Conservation (phyloP, 37 sponge, comb jelly and placozoan genomes). For the Crambe crambe region DNA sequence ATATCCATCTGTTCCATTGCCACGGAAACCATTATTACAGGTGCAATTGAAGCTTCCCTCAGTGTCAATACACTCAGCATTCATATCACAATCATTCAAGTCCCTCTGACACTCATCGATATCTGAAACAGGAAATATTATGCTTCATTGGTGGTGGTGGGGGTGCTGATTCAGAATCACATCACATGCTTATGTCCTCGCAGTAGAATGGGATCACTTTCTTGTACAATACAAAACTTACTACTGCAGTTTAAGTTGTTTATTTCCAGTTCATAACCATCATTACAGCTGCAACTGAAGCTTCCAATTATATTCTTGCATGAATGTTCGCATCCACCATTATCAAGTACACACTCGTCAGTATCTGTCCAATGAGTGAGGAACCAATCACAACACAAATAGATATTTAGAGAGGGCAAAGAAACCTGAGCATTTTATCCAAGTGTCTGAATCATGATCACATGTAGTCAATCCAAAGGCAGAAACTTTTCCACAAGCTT, state of each 20-base stretch:
- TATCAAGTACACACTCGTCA: background rate
- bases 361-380: background rate
- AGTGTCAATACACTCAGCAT: conserved; percentile 15
- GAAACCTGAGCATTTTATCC: background rate
- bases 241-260: background rate
- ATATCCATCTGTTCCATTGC: conserved; percentile 3
- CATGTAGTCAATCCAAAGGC: background rate
- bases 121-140: background rate
- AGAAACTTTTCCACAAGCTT: background rate
- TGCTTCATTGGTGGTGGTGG: no score
- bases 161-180: no score
- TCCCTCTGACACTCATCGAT: conserved; percentile 6
- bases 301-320: background rate
- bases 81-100: background rate
- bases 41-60: background rate
- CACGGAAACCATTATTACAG: conserved; percentile 13
- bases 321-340: conserved; percentile 17
- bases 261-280: background rate
- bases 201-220: no score
- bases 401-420: no score
- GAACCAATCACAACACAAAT: no score
- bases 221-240: background rate
- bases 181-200: no score
- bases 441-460: background rate
- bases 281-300: conserved; percentile 7